Percentiles rank a stretch among this genome's conserved stretches.
Evolutionary conservation across 1,140 invertebrate genomes (phyloP).

Genomic region (Mycetomoellerius zeteki): DNA sequence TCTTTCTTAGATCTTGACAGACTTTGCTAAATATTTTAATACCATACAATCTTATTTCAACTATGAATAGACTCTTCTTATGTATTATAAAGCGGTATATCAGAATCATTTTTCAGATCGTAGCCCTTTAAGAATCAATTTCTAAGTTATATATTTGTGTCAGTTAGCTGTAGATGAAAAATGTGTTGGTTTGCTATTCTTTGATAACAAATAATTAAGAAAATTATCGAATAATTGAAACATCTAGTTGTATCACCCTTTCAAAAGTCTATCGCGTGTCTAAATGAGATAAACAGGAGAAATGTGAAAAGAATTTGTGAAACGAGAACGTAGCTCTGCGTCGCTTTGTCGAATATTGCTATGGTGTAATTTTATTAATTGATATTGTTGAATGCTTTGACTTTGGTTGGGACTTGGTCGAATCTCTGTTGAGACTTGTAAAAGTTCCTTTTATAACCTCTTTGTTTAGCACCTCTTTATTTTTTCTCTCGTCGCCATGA

Average conservation of each 20-base stretch:
- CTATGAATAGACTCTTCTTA: neutral
- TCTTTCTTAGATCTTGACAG: no score
- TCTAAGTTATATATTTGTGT: slow-evolving; percentile 8
- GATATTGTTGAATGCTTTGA: no score
- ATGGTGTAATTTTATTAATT: slow-evolving; percentile 34
- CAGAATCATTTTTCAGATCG: neutral
- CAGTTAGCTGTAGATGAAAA: slow-evolving; percentile 2
- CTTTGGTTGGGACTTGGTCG: no score
- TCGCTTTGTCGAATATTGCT: slow-evolving; percentile 11
- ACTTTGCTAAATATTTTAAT: neutral
- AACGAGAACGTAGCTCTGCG: neutral
- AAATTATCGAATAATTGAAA: slow-evolving; percentile 32
- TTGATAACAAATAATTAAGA: slow-evolving; percentile 6
- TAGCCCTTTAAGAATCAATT: neutral
- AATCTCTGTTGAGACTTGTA: no score
- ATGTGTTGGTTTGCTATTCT: neutral
- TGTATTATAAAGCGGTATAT: neutral
- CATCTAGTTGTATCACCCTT: neutral
- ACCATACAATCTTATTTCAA: neutral
- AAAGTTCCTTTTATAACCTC: no score
- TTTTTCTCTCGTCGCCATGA: no score
- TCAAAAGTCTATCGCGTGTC: slow-evolving; percentile 23
- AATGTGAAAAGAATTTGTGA: neutral
- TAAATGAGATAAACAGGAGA: neutral
- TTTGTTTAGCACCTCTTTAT: no score